Base-by-base conservation (phyloP, 2,797 vertebrate species). In the Netta rufina region DNA sequence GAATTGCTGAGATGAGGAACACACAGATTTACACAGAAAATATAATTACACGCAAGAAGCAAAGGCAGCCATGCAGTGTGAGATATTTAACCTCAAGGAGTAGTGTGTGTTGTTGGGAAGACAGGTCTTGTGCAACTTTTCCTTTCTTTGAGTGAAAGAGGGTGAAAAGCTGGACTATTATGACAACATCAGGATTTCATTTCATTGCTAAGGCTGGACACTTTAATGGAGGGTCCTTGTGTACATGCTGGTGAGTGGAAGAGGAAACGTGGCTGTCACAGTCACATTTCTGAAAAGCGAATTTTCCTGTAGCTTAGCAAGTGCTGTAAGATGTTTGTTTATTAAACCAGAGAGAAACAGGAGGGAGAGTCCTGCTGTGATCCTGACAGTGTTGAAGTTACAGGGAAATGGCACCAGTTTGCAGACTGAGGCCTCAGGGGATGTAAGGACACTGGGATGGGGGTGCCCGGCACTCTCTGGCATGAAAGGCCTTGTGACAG, bases 21-120 rank as follows among this genome's bases (percentile, higher is more conserved):
- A 65, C 19, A 5, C 38, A 61, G 64, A 45, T 39, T 87, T 76
- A 62, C 45, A 87, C n/a, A 79, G 74, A 87, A 94, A 87, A 84
- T 62, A 91, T 4, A 79, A 87, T 89, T 76, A 58, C 17, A 47
- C 28, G 57, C 64, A 71, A 60, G 43, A 16, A 93, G 33, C 2
- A 4, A 45, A 92, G 72, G 60, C 25, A 36, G 71, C 25, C 70
- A 43, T 41, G 39, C 62, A 84, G 9, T 8, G 53, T 60, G 71
- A 91, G 66, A 76, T 87, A 11, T 80, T 93, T 96, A 90, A 96
- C 91, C 93, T 90, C 85, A 86, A 84, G 80, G 22, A 94, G 61
- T 13, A 5, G 33, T 41, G 70, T 3, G 21, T 87, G 51, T 56
- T 79, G 24, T 18, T 61, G 56, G 38, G 45, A 87, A 43, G 73